Percentiles rank a stretch among this genome's conserved stretches.
Evolutionary conservation across 2,888 invertebrate genomes (phyloP).

Genomic region (Frankliniella fusca): DNA sequence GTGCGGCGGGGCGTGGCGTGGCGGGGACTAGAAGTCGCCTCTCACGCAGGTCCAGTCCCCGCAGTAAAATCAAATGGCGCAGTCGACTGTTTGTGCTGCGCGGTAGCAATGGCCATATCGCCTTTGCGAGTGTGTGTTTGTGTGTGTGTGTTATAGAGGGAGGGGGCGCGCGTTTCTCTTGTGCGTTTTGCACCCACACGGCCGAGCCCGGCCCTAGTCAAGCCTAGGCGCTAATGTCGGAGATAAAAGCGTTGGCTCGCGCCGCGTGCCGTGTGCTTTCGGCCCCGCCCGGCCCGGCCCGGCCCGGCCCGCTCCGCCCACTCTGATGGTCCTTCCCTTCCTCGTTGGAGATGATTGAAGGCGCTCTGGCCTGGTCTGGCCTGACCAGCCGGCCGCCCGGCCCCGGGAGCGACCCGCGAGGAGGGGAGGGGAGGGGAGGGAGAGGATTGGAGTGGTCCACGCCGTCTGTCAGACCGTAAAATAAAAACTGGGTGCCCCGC

Average conservation of each 20-base stretch:
- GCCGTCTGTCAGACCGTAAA: constrained; percentile 2
- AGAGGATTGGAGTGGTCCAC: no score
- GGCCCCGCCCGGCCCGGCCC: neutral
- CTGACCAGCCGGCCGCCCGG: neutral
- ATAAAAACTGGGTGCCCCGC: neutral
- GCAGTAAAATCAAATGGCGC: constrained; percentile 2
- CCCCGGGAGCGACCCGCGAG: neutral
- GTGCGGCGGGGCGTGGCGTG: neutral
- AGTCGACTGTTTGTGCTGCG: neutral
- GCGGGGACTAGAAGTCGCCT: neutral
- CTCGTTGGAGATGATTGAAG: neutral
- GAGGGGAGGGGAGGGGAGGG: neutral
- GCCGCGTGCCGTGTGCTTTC: neutral
- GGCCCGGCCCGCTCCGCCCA: neutral
- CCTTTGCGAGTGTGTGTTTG: no score
- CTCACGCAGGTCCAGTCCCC: neutral
- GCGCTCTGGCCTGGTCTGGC: neutral
- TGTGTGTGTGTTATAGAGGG: neutral
- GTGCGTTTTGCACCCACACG: neutral
- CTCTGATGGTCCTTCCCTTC: neutral
- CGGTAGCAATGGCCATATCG: no score
- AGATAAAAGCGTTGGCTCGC: neutral
- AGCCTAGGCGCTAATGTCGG: neutral
- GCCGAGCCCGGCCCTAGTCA: neutral
- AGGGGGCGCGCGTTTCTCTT: neutral